Evolutionary conservation across 2,797 vertebrate species (phyloP).

Genomic region (Eulemur rubriventer): DNA sequence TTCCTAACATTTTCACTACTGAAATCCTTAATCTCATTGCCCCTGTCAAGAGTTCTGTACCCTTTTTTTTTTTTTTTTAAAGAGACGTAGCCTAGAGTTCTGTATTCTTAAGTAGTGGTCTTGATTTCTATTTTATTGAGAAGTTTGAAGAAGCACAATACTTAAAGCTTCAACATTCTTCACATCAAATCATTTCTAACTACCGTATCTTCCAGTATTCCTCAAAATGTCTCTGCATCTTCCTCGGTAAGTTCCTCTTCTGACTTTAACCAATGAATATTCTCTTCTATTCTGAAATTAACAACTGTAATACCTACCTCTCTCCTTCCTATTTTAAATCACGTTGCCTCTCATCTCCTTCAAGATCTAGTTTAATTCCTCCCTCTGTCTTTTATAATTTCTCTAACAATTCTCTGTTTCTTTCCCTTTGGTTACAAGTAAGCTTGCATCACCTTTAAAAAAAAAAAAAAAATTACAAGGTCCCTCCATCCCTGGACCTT

Average conservation of each 20-base stretch:
- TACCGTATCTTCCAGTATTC: background rate
- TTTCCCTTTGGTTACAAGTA: background rate
- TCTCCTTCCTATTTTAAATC: background rate
- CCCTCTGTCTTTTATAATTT: conserved; percentile 12
- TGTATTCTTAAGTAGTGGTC: background rate
- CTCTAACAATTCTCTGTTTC: background rate
- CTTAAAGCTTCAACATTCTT: background rate
- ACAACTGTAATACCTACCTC: background rate
- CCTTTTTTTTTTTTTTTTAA: too few species aligned
- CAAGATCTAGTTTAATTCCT: background rate
- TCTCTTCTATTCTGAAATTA: conserved; percentile 32
- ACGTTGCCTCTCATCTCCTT: background rate
- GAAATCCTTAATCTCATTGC: background rate
- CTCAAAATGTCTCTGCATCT: background rate
- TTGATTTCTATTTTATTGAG: conserved; percentile 24
- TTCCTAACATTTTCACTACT: background rate
- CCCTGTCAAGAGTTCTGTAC: background rate
- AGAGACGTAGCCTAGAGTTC: too few species aligned
- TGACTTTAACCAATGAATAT: conserved; percentile 1
- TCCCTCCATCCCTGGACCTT: background rate
- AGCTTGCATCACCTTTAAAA: background rate
- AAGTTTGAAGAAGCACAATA: background rate
- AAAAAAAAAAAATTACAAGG: background rate
- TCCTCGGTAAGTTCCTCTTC: background rate
- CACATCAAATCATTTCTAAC: conserved; percentile 13